phyloP scores from a whole-genome alignment of 2,888 invertebrate species.

The Dorcus parallelipipedus region DNA sequence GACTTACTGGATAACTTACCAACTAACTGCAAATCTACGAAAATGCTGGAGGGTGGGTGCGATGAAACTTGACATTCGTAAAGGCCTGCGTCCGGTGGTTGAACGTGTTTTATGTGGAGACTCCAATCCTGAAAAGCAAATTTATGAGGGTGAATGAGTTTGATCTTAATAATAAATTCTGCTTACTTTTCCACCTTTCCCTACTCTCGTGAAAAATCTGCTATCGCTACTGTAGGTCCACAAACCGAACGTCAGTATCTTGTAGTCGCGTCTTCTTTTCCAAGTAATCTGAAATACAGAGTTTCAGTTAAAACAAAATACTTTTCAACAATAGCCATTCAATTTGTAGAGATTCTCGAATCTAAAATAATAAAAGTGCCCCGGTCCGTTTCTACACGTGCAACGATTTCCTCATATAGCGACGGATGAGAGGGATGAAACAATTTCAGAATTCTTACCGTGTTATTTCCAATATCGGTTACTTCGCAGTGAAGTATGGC shows the following conservation, averaged over 20 bases:
- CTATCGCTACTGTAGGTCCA: conserved; percentile 65
- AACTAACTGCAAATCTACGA: conserved; percentile 61
- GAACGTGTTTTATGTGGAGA: conserved; percentile 61
- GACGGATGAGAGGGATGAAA: too few species aligned
- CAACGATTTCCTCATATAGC: too few species aligned
- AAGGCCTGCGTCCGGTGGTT: conserved; percentile 61
- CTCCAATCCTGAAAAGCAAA: conserved; percentile 59
- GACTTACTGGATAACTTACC: conserved; percentile 51
- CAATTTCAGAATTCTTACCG: conserved; percentile 45
- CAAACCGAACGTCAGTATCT: conserved; percentile 61
- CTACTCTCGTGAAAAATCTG: conserved; percentile 61
- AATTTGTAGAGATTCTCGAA: background rate
- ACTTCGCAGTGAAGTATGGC: conserved; percentile 63
- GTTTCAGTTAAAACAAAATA: too few species aligned
- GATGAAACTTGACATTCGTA: conserved; percentile 68
- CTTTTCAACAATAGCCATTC: background rate
- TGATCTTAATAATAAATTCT: background rate
- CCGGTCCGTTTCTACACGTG: background rate
- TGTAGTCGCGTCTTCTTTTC: conserved; percentile 65
- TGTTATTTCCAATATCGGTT: conserved; percentile 60
- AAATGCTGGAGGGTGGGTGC: conserved; percentile 63
- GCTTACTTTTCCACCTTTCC: conserved; percentile 55
- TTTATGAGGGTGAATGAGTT: background rate
- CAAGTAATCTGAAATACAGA: conserved; percentile 62
- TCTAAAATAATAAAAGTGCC: background rate